Conservation (phyloP, 2,113 vertebrate species). For the Otus sunia region DNA sequence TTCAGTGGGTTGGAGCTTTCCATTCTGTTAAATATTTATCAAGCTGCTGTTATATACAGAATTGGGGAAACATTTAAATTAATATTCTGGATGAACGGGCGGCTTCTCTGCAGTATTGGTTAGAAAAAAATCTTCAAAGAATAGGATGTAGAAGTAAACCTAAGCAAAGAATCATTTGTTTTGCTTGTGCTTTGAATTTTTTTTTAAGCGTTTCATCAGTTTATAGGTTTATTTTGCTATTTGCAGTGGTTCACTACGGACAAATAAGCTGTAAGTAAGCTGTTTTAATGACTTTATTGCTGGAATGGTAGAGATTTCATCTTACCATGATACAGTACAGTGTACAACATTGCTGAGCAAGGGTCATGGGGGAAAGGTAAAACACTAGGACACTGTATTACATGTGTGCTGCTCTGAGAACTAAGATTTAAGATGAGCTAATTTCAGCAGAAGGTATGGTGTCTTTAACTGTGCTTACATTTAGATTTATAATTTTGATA, state of each 20-base stretch:
- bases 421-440: neutral
- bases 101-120: neutral
- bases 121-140: neutral
- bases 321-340: neutral
- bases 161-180: neutral
- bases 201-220: neutral
- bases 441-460: neutral
- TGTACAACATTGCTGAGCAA: neutral
- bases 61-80: neutral
- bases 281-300: neutral
- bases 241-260: neutral
- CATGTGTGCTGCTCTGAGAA: neutral
- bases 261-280: neutral
- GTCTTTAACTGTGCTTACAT: neutral
- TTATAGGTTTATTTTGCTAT: neutral
- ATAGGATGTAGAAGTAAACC: neutral
- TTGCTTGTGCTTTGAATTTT: neutral
- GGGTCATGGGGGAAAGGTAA: neutral
- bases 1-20: neutral
- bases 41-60: neutral
- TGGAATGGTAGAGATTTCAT: neutral
- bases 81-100: neutral
- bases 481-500: slow-evolving; percentile 1
- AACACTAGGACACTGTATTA: neutral
- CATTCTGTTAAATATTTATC: neutral